phyloP scores from a whole-genome alignment of 1,140 invertebrate species.

The Caenorhabditis inopinata region DNA sequence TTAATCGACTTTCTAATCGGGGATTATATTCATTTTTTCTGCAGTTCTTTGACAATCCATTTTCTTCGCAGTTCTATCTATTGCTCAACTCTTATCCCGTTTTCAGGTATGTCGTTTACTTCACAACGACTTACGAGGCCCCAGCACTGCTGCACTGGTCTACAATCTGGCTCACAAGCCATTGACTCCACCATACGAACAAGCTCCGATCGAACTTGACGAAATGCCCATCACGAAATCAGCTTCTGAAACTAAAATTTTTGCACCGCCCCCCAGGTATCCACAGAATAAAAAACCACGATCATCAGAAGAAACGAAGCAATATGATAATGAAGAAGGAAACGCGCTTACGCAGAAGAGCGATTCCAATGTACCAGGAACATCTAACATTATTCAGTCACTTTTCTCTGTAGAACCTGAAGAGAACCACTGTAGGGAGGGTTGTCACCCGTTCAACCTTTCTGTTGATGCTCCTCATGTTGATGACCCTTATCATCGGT shows the following conservation, averaged over 20 bases:
- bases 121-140: background rate
- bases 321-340: background rate
- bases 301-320: background rate
- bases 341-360: too few species aligned
- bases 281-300: background rate
- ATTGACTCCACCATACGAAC: background rate
- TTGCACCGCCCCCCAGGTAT: background rate
- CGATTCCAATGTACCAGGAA: too few species aligned
- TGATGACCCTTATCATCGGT: too few species aligned
- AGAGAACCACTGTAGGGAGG: background rate
- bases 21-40: background rate
- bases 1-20: background rate
- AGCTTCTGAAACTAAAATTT: background rate
- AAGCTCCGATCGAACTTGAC: background rate
- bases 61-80: background rate
- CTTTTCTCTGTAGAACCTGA: too few species aligned
- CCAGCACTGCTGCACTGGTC: background rate
- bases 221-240: background rate
- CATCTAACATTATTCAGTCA: too few species aligned
- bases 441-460: background rate
- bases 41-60: background rate
- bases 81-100: background rate
- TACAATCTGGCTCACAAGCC: background rate
- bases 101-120: background rate
- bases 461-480: too few species aligned